Evolutionary conservation across 2,888 invertebrate species (phyloP), one percentile per base, ranked within the genome.

Genomic region (Cecidostiba fungosa): DNA sequence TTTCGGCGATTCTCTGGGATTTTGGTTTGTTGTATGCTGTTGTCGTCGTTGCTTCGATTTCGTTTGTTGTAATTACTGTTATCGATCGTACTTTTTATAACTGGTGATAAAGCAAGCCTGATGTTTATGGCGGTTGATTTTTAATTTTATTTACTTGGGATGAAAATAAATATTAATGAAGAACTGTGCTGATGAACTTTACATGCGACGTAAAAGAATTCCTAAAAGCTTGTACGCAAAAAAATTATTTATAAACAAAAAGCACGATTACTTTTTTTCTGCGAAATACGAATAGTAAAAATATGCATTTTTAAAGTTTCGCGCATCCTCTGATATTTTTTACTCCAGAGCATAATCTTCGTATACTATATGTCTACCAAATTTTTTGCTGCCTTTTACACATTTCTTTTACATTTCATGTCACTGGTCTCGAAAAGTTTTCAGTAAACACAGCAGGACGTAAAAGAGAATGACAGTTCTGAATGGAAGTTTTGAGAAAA

Each of bases 391-490:
- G 32, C 82, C 62, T 47, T 73, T 82, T 76, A 43, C 26, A 43
- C 54, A 16, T 72, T 29, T 78, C 43, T 69, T 77, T 77, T 29
- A 72, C 29, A 62, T 62, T 59, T 54, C 72, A 62, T 32, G 19
- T 62, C 69, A 43, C 83, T 72, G 47, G 43, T 8, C 72, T 78
- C 66, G 50, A 77, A 77, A 84, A 77, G 47, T 78, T 84, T 77
- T 47, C 36, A 23, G 66, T 43, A 69, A 70, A 84, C 47, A 73
- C 6, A 59, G 74, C 8, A 47, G 59, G 23, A 62, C 29, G 50
- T 72, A 47, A 39, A 77, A 81, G 54, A 36, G 77, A 23, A 72
- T 36, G 69, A 47, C 77, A 81, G 47, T 19, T n/a, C 4, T 23
- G 47, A 26, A 10, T 76, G n/a, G 43, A 77, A 70, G 4, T 83